Evolutionary conservation across 1,140 invertebrate genomes (phyloP).

Genomic region (Callitettix versicolor): DNA sequence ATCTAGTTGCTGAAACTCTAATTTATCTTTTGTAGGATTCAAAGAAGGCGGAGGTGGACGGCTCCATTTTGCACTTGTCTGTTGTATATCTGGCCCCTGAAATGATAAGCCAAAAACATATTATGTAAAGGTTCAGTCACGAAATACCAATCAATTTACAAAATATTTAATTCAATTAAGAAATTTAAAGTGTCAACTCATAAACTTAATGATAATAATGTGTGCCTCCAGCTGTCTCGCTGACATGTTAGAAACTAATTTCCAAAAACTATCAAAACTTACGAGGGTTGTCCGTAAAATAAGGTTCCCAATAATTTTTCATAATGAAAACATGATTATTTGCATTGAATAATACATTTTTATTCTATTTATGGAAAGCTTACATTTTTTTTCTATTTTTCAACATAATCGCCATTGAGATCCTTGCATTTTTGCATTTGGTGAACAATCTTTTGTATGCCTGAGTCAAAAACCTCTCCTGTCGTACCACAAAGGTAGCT

Average conservation of each 20-base stretch:
- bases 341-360: background rate
- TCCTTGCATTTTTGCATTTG: no score
- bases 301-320: no score
- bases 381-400: no score
- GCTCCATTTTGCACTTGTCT: constrained; percentile 50
- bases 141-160: background rate
- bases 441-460: no score
- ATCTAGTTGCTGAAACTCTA: constrained; percentile 86
- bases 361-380: background rate
- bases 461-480: no score
- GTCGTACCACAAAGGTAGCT: no score
- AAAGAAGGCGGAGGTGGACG: constrained; percentile 57
- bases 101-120: constrained; percentile 4
- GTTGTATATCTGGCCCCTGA: constrained; percentile 55
- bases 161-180: background rate
- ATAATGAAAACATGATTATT: no score
- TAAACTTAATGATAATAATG: background rate
- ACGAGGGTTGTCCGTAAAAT: no score
- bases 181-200: background rate
- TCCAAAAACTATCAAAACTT: background rate
- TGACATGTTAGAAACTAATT: no score
- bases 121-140: background rate
- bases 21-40: constrained; percentile 49
- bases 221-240: background rate
- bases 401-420: no score